These are phyloP conservation scores for Forbesichthys agassizii DNA, from an alignment of 2,113 vertebrate genomes.

Conservation along the genomic window DNA sequence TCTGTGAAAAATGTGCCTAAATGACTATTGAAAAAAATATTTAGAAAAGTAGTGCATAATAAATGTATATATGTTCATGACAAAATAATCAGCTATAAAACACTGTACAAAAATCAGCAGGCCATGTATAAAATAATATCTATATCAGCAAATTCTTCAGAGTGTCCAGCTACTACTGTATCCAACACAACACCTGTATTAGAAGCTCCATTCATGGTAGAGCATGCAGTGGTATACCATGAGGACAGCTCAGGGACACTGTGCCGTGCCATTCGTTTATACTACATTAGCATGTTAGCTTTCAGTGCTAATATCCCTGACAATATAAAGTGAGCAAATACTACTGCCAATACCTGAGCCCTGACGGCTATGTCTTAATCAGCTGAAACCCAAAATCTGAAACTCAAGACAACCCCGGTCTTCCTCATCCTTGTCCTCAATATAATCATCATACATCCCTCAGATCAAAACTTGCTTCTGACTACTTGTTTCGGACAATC, in stretches of 20 bases:
- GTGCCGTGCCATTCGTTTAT: slow-evolving; percentile 79
- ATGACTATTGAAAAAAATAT: slow-evolving; percentile 99
- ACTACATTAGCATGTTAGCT: slow-evolving; percentile 81
- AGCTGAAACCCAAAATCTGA: slow-evolving; percentile 69
- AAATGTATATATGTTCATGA: slow-evolving; percentile 99
- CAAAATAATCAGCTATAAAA: slow-evolving; percentile 99
- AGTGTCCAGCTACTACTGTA: slow-evolving; percentile 93
- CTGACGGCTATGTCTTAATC: slow-evolving; percentile 68
- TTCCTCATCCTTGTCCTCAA: slow-evolving; percentile 75
- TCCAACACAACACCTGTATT: slow-evolving; percentile 89
- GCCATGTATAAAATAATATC: slow-evolving; percentile 99
- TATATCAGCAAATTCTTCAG: slow-evolving; percentile 95
- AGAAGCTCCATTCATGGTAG: slow-evolving; percentile 87
- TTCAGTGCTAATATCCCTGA: slow-evolving; percentile 91
- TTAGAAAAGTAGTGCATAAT: slow-evolving; percentile 99
- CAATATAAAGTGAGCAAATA: slow-evolving; percentile 92
- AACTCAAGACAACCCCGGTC: slow-evolving; percentile 80
- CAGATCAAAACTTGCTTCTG: slow-evolving; percentile 62
- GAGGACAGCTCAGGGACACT: slow-evolving; percentile 87
- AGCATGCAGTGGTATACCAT: slow-evolving; percentile 94
- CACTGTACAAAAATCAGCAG: slow-evolving; percentile 99
- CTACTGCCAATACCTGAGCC: slow-evolving; percentile 79
- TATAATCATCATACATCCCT: slow-evolving; percentile 79
- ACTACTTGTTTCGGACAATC: slow-evolving; percentile 84
- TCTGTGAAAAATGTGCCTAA: slow-evolving; percentile 99